A percentile compares a stretch with the other conserved stretches of the same genome.
Conservation (phyloP, 2,888 invertebrate species). For the Argyra leucocephala region DNA sequence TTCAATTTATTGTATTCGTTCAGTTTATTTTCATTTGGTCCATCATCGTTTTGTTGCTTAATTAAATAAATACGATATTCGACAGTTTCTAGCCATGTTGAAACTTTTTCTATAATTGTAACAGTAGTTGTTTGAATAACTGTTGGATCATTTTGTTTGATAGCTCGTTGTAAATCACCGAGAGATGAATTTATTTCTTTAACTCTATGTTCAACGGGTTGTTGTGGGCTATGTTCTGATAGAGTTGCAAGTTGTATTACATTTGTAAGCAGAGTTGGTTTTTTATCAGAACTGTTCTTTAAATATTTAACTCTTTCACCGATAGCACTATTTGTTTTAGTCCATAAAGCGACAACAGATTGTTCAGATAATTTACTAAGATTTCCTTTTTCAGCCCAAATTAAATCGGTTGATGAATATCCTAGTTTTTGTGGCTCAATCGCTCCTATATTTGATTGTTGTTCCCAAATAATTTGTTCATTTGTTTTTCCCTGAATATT, state of each 20-base stretch:
- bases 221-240: slow-evolving; percentile 48
- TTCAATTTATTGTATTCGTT: slow-evolving; percentile 53
- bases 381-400: slow-evolving; percentile 16
- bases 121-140: slow-evolving; percentile 61
- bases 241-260: slow-evolving; percentile 54
- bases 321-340: slow-evolving; percentile 47
- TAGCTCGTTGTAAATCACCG: slow-evolving; percentile 43
- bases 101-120: slow-evolving; percentile 68
- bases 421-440: slow-evolving; percentile 25
- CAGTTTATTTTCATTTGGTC: slow-evolving; percentile 52
- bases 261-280: slow-evolving; percentile 51
- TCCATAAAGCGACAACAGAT: slow-evolving; percentile 43
- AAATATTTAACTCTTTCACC: slow-evolving; percentile 49
- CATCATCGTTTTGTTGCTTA: slow-evolving; percentile 49
- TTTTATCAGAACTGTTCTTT: slow-evolving; percentile 44
- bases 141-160: slow-evolving; percentile 49
- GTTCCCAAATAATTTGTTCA: slow-evolving; percentile 32
- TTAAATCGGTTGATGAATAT: slow-evolving; percentile 16
- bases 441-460: slow-evolving; percentile 25
- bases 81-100: slow-evolving; percentile 75
- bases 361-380: slow-evolving; percentile 15
- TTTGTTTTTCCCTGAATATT: slow-evolving; percentile 34
- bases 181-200: slow-evolving; percentile 49
- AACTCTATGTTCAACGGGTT: slow-evolving; percentile 49
- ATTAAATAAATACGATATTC: slow-evolving; percentile 65